A percentile compares a stretch with the other conserved stretches of the same genome.
Conservation (phyloP, 2,888 invertebrate species). For the Conops quadrifasciatus region DNA sequence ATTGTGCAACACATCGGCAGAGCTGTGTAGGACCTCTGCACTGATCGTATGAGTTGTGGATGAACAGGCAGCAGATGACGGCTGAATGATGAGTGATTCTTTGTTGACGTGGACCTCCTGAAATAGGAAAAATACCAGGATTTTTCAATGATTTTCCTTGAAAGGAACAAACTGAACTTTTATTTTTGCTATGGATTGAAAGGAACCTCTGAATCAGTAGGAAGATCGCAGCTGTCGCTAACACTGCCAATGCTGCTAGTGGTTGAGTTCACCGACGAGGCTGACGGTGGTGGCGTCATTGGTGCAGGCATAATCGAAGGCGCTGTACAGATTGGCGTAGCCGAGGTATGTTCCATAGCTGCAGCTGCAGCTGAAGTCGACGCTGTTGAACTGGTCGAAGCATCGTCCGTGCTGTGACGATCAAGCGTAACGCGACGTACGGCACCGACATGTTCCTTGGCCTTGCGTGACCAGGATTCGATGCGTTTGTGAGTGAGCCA, state of each 20-base stretch:
- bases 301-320: slow-evolving; percentile 52
- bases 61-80: slow-evolving; percentile 66
- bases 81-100: slow-evolving; percentile 73
- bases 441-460: slow-evolving; percentile 71
- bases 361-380: slow-evolving; percentile 6
- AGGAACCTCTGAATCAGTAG: slow-evolving; percentile 63
- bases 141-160: neutral
- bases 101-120: slow-evolving; percentile 75
- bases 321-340: neutral
- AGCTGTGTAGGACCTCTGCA: slow-evolving; percentile 64
- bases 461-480: slow-evolving; percentile 80
- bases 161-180: neutral
- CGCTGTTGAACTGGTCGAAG: slow-evolving; percentile 33
- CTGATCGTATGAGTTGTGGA: slow-evolving; percentile 54
- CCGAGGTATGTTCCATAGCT: slow-evolving; percentile 15
- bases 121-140: slow-evolving; percentile 30
- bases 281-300: slow-evolving; percentile 63
- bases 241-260: slow-evolving; percentile 63
- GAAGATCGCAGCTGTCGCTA: slow-evolving; percentile 62
- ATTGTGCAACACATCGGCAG: slow-evolving; percentile 67
- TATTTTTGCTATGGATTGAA: neutral
- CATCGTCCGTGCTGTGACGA: slow-evolving; percentile 59
- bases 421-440: slow-evolving; percentile 64
- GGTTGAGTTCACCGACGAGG: slow-evolving; percentile 62
- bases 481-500: slow-evolving; percentile 81